Conservation (phyloP, 2,113 vertebrate species). For the Macquaria ambigua region DNA sequence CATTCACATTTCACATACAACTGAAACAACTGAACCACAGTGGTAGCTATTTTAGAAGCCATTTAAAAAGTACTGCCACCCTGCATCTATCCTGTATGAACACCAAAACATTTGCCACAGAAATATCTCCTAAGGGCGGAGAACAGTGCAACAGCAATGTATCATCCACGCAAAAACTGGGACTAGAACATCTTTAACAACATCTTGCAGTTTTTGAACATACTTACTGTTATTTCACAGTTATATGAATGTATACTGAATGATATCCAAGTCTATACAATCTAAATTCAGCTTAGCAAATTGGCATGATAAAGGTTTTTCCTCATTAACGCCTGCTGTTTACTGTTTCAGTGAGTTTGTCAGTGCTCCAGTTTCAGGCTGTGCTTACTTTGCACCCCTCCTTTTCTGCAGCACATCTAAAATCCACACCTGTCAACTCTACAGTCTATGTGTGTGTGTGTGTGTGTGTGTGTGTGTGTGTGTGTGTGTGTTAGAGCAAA, state of each 20-base stretch:
- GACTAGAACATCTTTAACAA: conserved; percentile 17
- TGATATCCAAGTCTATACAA: neutral
- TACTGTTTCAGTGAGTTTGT: conserved; percentile 11
- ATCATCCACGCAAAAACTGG: conserved; percentile 38
- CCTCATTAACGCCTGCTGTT: conserved; percentile 38
- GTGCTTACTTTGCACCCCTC: conserved; percentile 42
- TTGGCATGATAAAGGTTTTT: neutral
- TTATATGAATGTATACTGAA: neutral
- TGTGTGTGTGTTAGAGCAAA: conserved; percentile 16
- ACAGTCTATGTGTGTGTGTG: conserved; percentile 11
- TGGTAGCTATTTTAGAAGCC: conserved; percentile 38
- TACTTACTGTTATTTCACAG: neutral
- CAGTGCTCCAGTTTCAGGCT: conserved; percentile 34
- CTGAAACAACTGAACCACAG: conserved; percentile 30
- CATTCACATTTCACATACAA: conserved; percentile 20
- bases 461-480: neutral
- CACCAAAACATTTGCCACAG: conserved; percentile 37
- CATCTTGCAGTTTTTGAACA: neutral
- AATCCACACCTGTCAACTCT: conserved; percentile 50
- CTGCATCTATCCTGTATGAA: conserved; percentile 21
- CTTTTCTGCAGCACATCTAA: conserved; percentile 38
- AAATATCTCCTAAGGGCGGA: conserved; percentile 11
- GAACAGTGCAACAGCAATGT: conserved; percentile 15
- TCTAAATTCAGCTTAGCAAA: conserved; percentile 4
- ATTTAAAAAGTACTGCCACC: conserved; percentile 41